Evolutionary conservation across 2,888 invertebrate species (phyloP), one percentile per base, ranked within the genome.

Genomic region (Galerucella pusilla): DNA sequence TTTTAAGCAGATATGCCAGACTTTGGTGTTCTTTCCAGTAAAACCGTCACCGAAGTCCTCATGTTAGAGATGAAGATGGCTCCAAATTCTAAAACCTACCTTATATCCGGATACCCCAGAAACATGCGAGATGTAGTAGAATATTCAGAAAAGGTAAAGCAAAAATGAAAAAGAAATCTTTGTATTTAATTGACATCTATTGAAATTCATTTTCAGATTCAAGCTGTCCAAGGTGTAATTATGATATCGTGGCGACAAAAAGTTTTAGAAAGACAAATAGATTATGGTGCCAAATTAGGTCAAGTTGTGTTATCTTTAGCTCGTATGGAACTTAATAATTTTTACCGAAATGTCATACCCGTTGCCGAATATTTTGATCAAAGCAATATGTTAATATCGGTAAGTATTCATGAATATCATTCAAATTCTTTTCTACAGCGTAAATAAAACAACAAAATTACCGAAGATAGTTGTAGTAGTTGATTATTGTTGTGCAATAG

Each of bases 31-130:
- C 88, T 96, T 77, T 94, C 95, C 78, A 95, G 96, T 83, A 94
- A 93, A 88, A 96, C 95, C 2, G 95, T 96, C 71, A 94, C 96
- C 1, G 96, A 96, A 87, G 96, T 96, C 6, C 90, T 96, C 75
- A 96, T 96, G 95, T 90, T 96, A 85, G 96, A 96, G 90, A 96
- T 96, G 93, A 96, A 96, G 90, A 95, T 96, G 95, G 94, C 96
- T 76, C 95, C 95, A 76, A 93, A 93, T 77, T 95, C 96, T 80
- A 95, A 94, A 89, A 94, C 95, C 0, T 96, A 94, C 89, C 91
- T 97, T 71, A 93, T 96, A 77, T 96, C 96, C 70, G 96, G 97
- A 61, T 97, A 95, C 89, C 97, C 97, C 35, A 91, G 97, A 78
- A 96, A 94, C 81, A 96, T 96, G 96, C 90, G 96, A 76, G 97